Evolutionary conservation across 53 echinoderm and acorn worm species (phyloP), one percentile per base, ranked within the genome.

Genomic region (Apostichopus leukothele): DNA sequence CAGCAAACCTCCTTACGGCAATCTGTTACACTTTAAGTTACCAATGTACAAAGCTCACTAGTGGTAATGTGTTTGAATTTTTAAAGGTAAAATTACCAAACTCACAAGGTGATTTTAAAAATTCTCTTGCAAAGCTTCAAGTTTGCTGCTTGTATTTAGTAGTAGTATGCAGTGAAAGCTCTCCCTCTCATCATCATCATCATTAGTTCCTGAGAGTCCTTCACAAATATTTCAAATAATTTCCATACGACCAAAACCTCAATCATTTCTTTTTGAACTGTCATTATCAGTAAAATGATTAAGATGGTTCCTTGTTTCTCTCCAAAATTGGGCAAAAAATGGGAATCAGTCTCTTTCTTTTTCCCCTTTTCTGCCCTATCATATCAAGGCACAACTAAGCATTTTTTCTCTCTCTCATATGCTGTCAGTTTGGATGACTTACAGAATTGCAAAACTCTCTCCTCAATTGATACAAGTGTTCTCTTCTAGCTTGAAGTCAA

Each of bases 381-480:
- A 71, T 16, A 71, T 71, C 71, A 71, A 71, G 71, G 71, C 71
- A 71, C 71, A 18, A 71, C 71, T 71, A 71, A 71, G 20, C 71
- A 71, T 71, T 57, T 10, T 39, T 3, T 39, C 39, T 39, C 39
- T 39, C 7, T 57, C 57, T 57, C 57, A 57, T 39, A 39, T 57
- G 57, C 57, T 57, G 57, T 10, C 9, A 57, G 57, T 57, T 57
- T 57, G 57, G 57, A 57, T 57, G 57, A 57, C 57, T 57, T 57
- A 7, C 10, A 57, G 8, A 7, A 57, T 9, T 57, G 10, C 57
- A 57, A 57, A 57, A 7, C 6, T 71, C 71, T 71, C 71, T 71
- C 71, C 71, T 71, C 71, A n/a, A 6, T 71, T 18, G 71, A 71
- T 3, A 71, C 18, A 18, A 71, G 16, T 71, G 20, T 71, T 71